These are phyloP conservation scores for Drosophila arawakana DNA, from an alignment of 1,140 invertebrate genomes.

Conservation along the genomic window DNA sequence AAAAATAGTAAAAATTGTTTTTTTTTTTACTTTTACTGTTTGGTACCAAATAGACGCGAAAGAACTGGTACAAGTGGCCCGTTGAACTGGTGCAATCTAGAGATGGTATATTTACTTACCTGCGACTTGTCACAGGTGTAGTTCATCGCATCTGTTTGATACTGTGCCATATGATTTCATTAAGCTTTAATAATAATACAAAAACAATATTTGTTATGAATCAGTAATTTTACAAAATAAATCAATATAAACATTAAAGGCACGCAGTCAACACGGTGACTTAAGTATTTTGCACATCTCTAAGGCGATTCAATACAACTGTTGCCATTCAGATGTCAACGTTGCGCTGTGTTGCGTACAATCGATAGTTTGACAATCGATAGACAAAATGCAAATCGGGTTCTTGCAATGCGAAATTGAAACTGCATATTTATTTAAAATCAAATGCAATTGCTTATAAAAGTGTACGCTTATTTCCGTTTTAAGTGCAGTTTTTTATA, in stretches of 20 bases:
- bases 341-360: not conserved
- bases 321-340: conserved; percentile 29
- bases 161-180: conserved; percentile 1
- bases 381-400: conserved; percentile 25
- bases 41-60: conserved; percentile 71
- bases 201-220: not conserved
- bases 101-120: conserved; percentile 39
- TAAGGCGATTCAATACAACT: conserved; percentile 5
- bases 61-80: conserved; percentile 52
- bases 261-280: not conserved
- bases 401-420: conserved; percentile 38
- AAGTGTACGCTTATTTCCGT: conserved; percentile 39
- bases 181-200: not conserved
- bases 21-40: conserved; percentile 71
- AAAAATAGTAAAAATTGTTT: conserved; percentile 78
- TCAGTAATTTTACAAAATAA: not conserved
- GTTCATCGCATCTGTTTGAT: not conserved
- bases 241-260: not conserved
- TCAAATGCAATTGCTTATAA: conserved; percentile 76
- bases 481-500: conserved; percentile 64
- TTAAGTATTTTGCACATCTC: not conserved
- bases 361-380: conserved; percentile 28
- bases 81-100: conserved; percentile 52
- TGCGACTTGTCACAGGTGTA: conserved; percentile 46
- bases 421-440: conserved; percentile 51